A percentile compares a stretch with the other conserved stretches of the same genome.
These are phyloP conservation scores for Coregonus ussuriensis DNA, from an alignment of 2,797 vertebrate species.

Conservation along the genomic window DNA sequence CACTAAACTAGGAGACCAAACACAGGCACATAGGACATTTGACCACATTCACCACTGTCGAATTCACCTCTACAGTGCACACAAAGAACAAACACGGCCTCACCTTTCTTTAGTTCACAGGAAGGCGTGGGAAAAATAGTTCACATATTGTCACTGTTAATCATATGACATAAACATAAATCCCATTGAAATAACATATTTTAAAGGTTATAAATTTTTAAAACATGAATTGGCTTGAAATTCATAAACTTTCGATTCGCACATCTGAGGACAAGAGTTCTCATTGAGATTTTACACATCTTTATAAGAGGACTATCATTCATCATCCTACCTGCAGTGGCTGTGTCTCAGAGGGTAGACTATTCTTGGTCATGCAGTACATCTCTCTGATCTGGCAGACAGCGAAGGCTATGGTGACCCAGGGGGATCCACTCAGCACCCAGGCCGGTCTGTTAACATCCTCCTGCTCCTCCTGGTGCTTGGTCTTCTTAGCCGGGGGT, in stretches of 20 bases:
- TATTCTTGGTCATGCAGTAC: conserved; percentile 74
- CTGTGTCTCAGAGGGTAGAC: conserved; percentile 72
- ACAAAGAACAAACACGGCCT: conserved; percentile 38
- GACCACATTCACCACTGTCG: not conserved
- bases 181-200: not conserved
- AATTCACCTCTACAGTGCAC: not conserved
- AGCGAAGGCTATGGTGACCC: conserved; percentile 89
- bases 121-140: conserved; percentile 38
- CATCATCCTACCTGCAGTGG: conserved; percentile 82
- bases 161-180: not conserved
- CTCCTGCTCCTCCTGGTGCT: conserved; percentile 94
- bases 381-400: conserved; percentile 89
- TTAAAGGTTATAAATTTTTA: not conserved
- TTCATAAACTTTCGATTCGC: not conserved
- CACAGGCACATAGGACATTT: not conserved
- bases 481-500: conserved; percentile 85
- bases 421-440: conserved; percentile 88
- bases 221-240: not conserved
- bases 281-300: not conserved
- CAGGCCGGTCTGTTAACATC: conserved; percentile 89
- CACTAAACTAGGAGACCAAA: not conserved
- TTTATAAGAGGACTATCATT: not conserved
- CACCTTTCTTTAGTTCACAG: conserved; percentile 61
- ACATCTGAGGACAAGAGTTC: not conserved
- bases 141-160: conserved; percentile 29